phyloP scores from a whole-genome alignment of 2,797 vertebrate species.

The Trachurus trachurus region DNA sequence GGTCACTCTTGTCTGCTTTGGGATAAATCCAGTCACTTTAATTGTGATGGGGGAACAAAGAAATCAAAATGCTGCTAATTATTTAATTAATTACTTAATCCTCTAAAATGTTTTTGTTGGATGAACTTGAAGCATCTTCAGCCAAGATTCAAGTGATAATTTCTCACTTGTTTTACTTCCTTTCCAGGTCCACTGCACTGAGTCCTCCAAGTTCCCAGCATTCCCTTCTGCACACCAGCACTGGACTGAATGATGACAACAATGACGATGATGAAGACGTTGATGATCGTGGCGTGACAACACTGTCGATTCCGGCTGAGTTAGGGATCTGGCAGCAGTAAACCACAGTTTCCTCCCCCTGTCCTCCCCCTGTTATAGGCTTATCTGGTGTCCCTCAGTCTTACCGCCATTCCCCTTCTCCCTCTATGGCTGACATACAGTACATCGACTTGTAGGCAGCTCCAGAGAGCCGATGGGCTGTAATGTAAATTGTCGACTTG shows the following conservation, averaged over 20 bases:
- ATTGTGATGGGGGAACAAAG: no score
- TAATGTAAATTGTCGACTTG: constrained; percentile 79
- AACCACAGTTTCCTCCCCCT: constrained; percentile 42
- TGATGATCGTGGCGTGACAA: constrained; percentile 38
- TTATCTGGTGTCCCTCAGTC: constrained; percentile 67
- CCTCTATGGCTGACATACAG: constrained; percentile 55
- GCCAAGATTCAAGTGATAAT: no score
- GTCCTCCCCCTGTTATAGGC: constrained; percentile 47
- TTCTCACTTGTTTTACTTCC: constrained; percentile 3
- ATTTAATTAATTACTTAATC: no score
- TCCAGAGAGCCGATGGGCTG: constrained; percentile 75
- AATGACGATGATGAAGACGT: constrained; percentile 31
- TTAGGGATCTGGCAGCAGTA: constrained; percentile 78
- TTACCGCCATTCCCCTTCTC: constrained; percentile 51
- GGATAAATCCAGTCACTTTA: no score
- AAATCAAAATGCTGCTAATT: no score
- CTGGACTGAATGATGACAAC: constrained; percentile 73
- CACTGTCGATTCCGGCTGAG: constrained; percentile 63
- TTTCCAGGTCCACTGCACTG: constrained; percentile 84
- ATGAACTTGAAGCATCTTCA: not conserved
- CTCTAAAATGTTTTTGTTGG: no score
- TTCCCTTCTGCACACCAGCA: constrained; percentile 85
- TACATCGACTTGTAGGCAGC: constrained; percentile 66
- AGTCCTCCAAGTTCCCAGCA: constrained; percentile 86
- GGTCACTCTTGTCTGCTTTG: no score